phyloP scores from a whole-genome alignment of 2,888 invertebrate species.

The Neoascia interrupta region DNA sequence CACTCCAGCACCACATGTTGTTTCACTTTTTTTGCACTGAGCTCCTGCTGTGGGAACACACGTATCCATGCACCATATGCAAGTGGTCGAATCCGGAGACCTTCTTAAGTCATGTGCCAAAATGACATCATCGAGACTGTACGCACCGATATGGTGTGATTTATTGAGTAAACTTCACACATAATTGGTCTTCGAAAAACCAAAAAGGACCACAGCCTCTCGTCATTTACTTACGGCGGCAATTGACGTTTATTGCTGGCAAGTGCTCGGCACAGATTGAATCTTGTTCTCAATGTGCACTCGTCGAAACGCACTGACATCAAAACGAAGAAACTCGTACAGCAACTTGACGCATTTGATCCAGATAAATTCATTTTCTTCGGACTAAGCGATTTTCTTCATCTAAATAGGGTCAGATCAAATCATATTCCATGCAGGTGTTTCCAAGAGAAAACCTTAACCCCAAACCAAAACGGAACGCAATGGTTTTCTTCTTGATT shows the following conservation, averaged over 20 bases:
- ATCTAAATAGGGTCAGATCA: conserved; percentile 55
- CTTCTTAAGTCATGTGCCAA: conserved; percentile 24
- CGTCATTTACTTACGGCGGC: conserved; percentile 1
- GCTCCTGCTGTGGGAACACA: conserved; percentile 31
- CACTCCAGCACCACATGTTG: conserved; percentile 46
- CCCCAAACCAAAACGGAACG: conserved; percentile 12
- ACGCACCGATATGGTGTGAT: conserved; percentile 27
- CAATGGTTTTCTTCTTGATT: conserved; percentile 52
- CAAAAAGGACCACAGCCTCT: neutral
- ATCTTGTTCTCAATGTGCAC: no score
- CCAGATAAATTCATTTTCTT: no score
- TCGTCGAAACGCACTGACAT: no score
- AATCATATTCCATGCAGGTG: conserved; percentile 58
- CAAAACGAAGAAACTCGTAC: no score
- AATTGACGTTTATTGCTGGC: conserved; percentile 53
- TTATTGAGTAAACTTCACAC: conserved; percentile 51
- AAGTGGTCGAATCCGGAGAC: conserved; percentile 31
- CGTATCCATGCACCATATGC: conserved; percentile 31
- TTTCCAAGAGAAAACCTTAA: conserved; percentile 48
- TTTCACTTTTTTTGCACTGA: conserved; percentile 17
- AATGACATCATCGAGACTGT: neutral
- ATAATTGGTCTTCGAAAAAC: conserved; percentile 36
- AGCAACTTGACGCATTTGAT: no score
- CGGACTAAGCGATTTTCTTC: no score
- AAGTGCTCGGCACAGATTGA: no score